A percentile compares a stretch with the other conserved stretches of the same genome.
Conservation (phyloP, 37 sponge, comb jelly and placozoan species). For the Halisarca cf. caerulea region DNA sequence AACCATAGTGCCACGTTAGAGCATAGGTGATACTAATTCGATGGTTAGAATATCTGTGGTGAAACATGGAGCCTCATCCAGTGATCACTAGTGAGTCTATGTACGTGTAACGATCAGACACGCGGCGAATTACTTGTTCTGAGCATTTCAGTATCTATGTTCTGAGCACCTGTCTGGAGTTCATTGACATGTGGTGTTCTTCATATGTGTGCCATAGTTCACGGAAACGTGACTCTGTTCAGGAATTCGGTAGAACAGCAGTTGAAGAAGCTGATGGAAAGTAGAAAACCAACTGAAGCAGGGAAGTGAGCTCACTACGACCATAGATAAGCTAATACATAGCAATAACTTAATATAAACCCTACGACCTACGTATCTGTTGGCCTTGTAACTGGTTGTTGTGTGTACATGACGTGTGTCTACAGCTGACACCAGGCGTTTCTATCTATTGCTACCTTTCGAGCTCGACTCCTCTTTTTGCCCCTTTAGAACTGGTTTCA, state of each 20-base stretch:
- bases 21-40: too few relatives aligned
- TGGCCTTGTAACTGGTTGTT: not conserved
- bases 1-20: too few relatives aligned
- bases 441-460: not conserved
- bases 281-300: not conserved
- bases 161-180: too few relatives aligned
- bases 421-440: not conserved
- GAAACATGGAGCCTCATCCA: not conserved
- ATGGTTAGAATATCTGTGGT: too few relatives aligned
- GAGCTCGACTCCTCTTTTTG: too few relatives aligned
- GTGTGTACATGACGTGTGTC: not conserved
- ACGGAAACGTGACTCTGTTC: slow-evolving; percentile 22
- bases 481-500: not conserved
- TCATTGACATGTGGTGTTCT: too few relatives aligned
- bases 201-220: not conserved
- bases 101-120: too few relatives aligned
- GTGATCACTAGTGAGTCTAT: not conserved
- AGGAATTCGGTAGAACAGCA: not conserved
- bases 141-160: too few relatives aligned
- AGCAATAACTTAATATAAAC: too few relatives aligned
- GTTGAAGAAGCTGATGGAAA: not conserved
- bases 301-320: not conserved
- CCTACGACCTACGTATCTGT: too few relatives aligned
- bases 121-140: too few relatives aligned
- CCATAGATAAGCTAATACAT: too few relatives aligned